These are phyloP conservation scores for Contarinia nasturtii DNA, from an alignment of 1,140 invertebrate genomes.

Conservation along the genomic window DNA sequence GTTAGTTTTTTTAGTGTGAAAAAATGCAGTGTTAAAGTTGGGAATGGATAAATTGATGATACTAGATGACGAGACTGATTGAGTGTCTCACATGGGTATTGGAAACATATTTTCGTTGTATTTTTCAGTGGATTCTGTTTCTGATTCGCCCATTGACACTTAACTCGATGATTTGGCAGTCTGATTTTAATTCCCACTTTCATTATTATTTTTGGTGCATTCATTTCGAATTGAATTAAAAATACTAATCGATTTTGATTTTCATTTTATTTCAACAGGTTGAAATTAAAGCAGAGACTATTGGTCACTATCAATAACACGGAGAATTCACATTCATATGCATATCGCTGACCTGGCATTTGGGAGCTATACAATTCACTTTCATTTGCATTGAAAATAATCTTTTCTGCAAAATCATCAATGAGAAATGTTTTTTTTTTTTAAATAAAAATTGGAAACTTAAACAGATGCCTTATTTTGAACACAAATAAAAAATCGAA, in stretches of 20 bases:
- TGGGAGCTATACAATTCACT: too few relatives aligned
- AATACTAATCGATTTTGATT: not conserved
- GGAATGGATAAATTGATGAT: constrained; percentile 2
- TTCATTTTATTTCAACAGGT: constrained; percentile 41
- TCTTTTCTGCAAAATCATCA: too few relatives aligned
- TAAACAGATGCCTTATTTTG: too few relatives aligned
- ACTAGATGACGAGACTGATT: constrained; percentile 4
- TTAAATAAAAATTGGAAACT: too few relatives aligned
- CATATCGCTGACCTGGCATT: too few relatives aligned
- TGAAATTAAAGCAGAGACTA: constrained; percentile 99
- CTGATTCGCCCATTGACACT: not conserved
- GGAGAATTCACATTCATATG: constrained; percentile 98
- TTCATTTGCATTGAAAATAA: too few relatives aligned
- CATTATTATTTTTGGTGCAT: not conserved
- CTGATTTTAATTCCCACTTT: not conserved
- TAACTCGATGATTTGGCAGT: not conserved
- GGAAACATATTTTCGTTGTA: not conserved
- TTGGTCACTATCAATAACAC: constrained; percentile 96
- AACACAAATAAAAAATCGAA: too few relatives aligned
- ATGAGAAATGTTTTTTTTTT: too few relatives aligned
- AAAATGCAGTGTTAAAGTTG: constrained; percentile 53
- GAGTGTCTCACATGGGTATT: not conserved
- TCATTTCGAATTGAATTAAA: not conserved
- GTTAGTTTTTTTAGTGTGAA: constrained; percentile 65
- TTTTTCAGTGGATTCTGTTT: not conserved